Percentiles rank a stretch among this genome's conserved stretches.
These are phyloP conservation scores for Cyanoramphus novaezelandiae DNA, from an alignment of 2,113 vertebrate genomes.

Conservation along the genomic window DNA sequence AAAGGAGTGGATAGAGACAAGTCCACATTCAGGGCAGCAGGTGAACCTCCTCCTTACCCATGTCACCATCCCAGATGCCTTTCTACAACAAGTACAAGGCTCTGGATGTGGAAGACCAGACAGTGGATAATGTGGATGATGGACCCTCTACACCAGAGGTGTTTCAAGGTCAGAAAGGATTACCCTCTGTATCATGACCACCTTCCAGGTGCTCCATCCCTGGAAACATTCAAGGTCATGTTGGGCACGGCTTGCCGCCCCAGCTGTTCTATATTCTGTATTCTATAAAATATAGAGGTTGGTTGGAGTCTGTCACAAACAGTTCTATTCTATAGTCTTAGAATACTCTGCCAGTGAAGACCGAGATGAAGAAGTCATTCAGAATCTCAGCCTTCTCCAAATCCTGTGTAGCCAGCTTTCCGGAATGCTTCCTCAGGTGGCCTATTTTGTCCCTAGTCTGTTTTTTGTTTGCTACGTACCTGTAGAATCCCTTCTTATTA, in stretches of 20 bases:
- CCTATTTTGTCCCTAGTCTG: too few relatives aligned
- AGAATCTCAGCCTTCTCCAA: too few relatives aligned
- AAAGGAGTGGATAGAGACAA: not conserved
- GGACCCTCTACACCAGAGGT: not conserved
- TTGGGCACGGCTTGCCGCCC: not conserved
- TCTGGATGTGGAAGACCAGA: not conserved
- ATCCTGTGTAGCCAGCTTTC: too few relatives aligned
- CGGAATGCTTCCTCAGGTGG: too few relatives aligned
- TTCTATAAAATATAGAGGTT: not conserved
- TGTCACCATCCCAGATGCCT: not conserved
- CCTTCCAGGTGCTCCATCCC: not conserved
- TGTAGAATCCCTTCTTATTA: too few relatives aligned
- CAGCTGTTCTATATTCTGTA: not conserved
- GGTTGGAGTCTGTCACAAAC: not conserved
- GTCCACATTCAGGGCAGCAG: too few relatives aligned
- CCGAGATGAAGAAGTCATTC: too few relatives aligned
- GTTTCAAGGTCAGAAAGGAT: not conserved
- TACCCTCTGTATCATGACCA: too few relatives aligned
- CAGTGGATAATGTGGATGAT: not conserved
- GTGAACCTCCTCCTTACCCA: not conserved
- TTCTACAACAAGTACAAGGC: not conserved
- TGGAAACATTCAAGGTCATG: not conserved
- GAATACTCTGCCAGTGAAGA: not conserved
- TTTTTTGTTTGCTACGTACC: too few relatives aligned
- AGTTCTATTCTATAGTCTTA: not conserved